A percentile compares a stretch with the other conserved stretches of the same genome.
Conservation (phyloP, 2,113 vertebrate genomes). For the Chloebia gouldiae region DNA sequence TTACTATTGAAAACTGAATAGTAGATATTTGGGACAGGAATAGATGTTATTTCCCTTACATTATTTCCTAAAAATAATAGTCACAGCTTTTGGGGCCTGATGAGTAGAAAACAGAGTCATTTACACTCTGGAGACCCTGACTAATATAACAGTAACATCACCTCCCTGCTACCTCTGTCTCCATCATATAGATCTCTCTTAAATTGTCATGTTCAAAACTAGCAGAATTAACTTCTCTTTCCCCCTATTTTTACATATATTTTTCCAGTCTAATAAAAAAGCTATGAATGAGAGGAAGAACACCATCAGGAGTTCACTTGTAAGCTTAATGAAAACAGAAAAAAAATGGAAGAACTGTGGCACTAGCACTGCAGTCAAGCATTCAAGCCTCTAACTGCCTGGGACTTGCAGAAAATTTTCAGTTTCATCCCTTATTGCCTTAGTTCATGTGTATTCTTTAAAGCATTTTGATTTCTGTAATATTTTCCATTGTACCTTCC, state of each 20-base stretch:
- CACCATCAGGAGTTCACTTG: background rate
- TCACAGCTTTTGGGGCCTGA: background rate
- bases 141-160: background rate
- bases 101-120: background rate
- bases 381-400: background rate
- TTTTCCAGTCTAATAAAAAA: background rate
- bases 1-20: background rate
- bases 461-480: conserved; percentile 11
- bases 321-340: background rate
- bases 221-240: background rate
- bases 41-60: background rate
- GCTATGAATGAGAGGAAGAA: background rate
- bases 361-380: background rate
- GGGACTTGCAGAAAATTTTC: background rate
- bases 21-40: background rate
- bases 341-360: background rate
- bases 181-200: background rate
- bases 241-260: background rate
- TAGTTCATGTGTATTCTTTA: background rate
- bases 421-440: background rate
- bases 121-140: background rate
- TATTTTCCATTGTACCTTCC: background rate
- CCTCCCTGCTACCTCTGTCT: background rate
- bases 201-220: background rate
- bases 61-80: background rate